Percentiles rank a stretch among this genome's conserved stretches.
Conservation (phyloP, 2,113 vertebrate species). For the Nyctibius bracteatus region DNA sequence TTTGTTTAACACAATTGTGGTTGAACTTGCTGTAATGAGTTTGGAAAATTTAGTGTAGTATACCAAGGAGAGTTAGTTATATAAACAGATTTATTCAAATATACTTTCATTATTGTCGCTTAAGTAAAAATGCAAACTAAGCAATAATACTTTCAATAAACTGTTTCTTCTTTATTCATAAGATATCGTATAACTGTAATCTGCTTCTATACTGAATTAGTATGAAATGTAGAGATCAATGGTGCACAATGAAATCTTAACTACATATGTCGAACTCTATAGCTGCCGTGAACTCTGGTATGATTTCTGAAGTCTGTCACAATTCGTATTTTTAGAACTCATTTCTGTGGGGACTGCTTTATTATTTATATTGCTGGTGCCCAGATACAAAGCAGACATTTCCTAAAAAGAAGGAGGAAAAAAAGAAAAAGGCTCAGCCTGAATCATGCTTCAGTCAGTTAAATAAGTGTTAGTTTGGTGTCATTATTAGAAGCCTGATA, state of each 20-base stretch:
- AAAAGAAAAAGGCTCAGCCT: accelerated
- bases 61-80: neutral
- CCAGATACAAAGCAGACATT: neutral
- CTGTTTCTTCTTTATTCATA: neutral
- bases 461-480: neutral
- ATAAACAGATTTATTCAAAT: neutral
- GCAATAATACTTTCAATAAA: neutral
- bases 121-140: neutral
- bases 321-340: neutral
- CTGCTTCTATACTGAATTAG: neutral
- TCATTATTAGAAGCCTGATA: neutral
- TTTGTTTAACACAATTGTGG: neutral
- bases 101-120: neutral
- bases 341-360: neutral
- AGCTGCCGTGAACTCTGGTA: neutral
- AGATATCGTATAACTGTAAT: neutral
- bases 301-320: neutral
- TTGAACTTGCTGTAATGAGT: neutral
- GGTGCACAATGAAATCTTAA: neutral
- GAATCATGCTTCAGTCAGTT: neutral
- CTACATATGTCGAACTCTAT: neutral
- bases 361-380: neutral
- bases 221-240: neutral
- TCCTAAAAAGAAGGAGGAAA: neutral
- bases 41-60: neutral